Base-by-base conservation (phyloP, 2,113 vertebrate species). In the Copsychus sechellarum region DNA sequence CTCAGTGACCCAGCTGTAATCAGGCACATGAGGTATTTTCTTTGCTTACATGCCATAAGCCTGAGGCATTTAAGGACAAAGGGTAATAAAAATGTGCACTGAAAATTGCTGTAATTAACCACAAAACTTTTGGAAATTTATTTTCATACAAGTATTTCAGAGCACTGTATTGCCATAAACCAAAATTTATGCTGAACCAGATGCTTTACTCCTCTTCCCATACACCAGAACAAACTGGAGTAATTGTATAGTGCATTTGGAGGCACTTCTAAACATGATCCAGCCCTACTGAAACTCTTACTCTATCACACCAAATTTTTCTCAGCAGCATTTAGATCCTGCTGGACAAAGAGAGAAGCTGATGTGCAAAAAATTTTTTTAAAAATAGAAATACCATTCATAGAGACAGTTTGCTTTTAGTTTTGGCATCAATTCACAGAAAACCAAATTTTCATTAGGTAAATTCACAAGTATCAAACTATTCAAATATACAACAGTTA, bases 61-160 rank as follows among this genome's bases (percentile, higher is more conserved):
- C 87, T 66, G 40, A 58, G 76, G 91, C 86, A 87, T 73, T 36
- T 64, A 83, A 60, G 67, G 77, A 91, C 17, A 57, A 81, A 65
- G 40, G 29, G 29, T 62, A 69, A 90, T 58, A 80, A 92, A 69
- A 84, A 28, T 0, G 0, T 36, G 19, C 53, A 70, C 60, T 34
- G 33, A 89, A 79, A 80, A 69, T 64, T 50, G 45, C 26, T 61
- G 22, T 6, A 14, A 97, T 94, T 95, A 96, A 93, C 65, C 62
- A 97, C 62, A 90, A 91, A 95, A 79, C 79, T 80, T 85, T 67
- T 23, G 14, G 92, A 96, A 98, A 94, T 90, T 89, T 92, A 93
- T 84, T 96, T 93, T 88, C 72, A 76, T 67, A 72, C 83, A 97
- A 92, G 87, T 69, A 72, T 40, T 96, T 92, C 45, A 69, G 65